Evolutionary conservation across 2,797 vertebrate genomes (phyloP), one percentile per base, ranked within the genome.

Genomic region (Gadopsis bispinosus): DNA sequence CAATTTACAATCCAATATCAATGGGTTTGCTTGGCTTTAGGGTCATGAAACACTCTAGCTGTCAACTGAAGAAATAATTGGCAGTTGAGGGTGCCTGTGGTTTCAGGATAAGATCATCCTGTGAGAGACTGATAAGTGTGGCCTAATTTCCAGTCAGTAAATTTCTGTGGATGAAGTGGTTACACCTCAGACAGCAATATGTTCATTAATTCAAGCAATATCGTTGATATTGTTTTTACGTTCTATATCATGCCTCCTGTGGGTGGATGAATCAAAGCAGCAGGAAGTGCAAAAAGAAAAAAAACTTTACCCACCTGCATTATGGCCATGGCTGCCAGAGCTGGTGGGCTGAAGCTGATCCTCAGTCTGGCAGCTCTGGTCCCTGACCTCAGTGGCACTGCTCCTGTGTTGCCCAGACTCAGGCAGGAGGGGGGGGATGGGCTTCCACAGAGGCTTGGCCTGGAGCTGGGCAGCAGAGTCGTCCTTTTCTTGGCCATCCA

Each of bases 301-400:
- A 47, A 20, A 66, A 4, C 13, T 13, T 51, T 7, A 64, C 78
- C 51, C 64, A 93, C 93, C 91, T 83, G 85, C 71, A 45, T 71
- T 80, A 14, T 90, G 88, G 61, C 47, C 31, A 1, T 67, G 53
- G 68, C 66, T 70, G 73, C 70, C n/a, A 1, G 43, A 35, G 0
- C 61, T 22, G 58, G 12, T 50, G 51, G 85, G 73, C 48, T 79
- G 80, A 19, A 65, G n/a, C 62, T 55, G 68, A 59, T 91, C 93
- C 48, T 94, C 93, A 0, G 93, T 94, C 88, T 94, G 93, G 75
- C 91, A 93, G 87, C 92, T 90, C 89, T 94, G 89, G 77, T 94
- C 91, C 58, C 75, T 83, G 77, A 85, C 89, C 47, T 26, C 54
- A 12, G 51, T 0, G 22, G 17, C 13, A 0, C 12, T 3, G 22